Conservation (phyloP, 2,113 vertebrate genomes). For the Gallinago jamesoni region DNA sequence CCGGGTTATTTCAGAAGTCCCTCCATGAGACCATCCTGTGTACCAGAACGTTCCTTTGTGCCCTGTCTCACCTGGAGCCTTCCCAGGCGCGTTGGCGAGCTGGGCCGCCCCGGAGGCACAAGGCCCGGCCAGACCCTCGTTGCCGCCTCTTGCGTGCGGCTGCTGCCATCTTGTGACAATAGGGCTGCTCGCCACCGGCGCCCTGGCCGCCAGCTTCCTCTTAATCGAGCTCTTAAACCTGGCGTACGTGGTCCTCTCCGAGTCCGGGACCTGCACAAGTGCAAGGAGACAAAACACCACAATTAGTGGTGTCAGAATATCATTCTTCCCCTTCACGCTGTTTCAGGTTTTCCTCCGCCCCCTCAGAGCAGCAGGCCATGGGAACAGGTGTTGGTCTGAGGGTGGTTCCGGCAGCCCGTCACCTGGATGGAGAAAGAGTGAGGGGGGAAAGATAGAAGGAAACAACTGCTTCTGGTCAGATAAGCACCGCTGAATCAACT, state of each 20-base stretch:
- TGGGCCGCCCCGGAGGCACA: neutral
- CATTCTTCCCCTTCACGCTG: neutral
- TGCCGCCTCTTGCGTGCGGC: neutral
- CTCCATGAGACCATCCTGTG: fast-evolving
- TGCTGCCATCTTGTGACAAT: slow-evolving; percentile 75
- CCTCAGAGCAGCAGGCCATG: fast-evolving
- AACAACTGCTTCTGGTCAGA: neutral
- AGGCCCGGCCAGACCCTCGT: fast-evolving
- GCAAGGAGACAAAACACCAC: neutral
- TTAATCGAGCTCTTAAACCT: slow-evolving; percentile 57
- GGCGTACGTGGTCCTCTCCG: neutral
- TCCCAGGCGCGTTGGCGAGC: neutral
- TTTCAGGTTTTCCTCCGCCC: fast-evolving
- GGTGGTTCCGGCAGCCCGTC: fast-evolving
- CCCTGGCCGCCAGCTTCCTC: neutral
- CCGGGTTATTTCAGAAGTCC: neutral
- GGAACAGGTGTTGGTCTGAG: fast-evolving
- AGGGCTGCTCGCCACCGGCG: slow-evolving; percentile 67
- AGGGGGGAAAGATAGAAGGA: no score
- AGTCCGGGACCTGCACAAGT: neutral
- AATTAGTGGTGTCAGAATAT: fast-evolving
- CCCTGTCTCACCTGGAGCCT: neutral
- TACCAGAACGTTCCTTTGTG: fast-evolving
- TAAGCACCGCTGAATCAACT: neutral
- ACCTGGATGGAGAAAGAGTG: fast-evolving